Conservation (phyloP, 2,888 invertebrate species). For the Plebejus anna region DNA sequence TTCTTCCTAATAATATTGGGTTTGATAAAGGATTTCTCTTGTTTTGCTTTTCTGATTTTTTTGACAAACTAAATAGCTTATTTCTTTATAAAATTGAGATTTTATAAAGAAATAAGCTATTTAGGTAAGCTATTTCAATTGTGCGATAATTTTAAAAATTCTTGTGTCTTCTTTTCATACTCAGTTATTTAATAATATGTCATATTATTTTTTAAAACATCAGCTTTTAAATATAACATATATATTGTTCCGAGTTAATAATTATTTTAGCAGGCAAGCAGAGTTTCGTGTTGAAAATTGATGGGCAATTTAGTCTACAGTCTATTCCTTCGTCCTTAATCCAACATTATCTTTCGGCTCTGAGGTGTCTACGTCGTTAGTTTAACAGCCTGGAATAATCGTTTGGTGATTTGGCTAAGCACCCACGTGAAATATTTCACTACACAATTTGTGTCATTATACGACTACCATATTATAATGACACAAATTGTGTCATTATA, state of each 20-base stretch:
- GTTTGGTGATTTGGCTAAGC: constrained; percentile 11
- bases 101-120: no score
- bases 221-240: not conserved
- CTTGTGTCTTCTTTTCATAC: not conserved
- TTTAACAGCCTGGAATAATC: constrained; percentile 10
- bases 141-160: not conserved
- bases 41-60: no score
- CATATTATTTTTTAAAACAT: not conserved
- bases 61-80: no score
- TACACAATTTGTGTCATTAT: constrained; percentile 22
- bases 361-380: not conserved
- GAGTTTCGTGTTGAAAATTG: not conserved
- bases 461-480: no score
- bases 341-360: not conserved
- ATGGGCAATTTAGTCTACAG: not conserved
- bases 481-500: constrained; percentile 22
- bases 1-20: no score
- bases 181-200: not conserved
- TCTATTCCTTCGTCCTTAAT: not conserved
- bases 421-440: not conserved
- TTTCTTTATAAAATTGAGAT: no score
- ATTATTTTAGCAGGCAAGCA: not conserved
- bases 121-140: not conserved
- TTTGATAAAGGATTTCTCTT: no score
- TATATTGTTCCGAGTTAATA: constrained; percentile 7